Percentiles rank a stretch among this genome's conserved stretches.
Conservation (phyloP, 1,140 invertebrate species). For the Drosophila subpulchrella region DNA sequence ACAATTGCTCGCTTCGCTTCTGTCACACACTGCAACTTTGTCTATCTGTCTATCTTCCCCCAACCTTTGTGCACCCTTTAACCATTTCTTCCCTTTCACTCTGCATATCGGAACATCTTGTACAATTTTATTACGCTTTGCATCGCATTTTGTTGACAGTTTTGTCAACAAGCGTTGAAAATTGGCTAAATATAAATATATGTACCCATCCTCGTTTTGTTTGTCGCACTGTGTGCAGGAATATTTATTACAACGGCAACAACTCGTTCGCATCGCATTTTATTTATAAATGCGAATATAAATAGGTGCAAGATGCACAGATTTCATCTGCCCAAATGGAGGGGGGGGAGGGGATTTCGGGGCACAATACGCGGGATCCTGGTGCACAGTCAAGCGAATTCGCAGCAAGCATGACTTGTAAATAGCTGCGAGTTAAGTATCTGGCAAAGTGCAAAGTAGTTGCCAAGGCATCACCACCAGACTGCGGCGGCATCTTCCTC, state of each 20-base stretch:
- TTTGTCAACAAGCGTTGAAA: constrained; percentile 84
- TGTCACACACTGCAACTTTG: constrained; percentile 59
- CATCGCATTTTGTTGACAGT: constrained; percentile 83
- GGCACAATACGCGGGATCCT: constrained; percentile 16
- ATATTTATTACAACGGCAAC: constrained; percentile 82
- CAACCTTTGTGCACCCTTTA: constrained; percentile 16
- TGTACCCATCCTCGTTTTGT: constrained; percentile 56
- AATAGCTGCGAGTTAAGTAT: constrained; percentile 84
- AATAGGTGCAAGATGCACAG: constrained; percentile 76
- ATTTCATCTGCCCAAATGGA: constrained; percentile 60
- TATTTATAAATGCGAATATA: constrained; percentile 82
- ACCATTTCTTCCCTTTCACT: neutral
- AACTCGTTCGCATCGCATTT: constrained; percentile 73
- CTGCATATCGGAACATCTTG: constrained; percentile 51
- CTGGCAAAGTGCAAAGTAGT: constrained; percentile 84
- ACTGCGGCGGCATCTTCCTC: constrained; percentile 29
- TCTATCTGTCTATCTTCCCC: constrained; percentile 32
- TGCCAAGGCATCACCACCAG: constrained; percentile 64
- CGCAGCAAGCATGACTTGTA: constrained; percentile 84
- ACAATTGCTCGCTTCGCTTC: constrained; percentile 56
- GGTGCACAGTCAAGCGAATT: constrained; percentile 76
- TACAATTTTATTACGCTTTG: constrained; percentile 83
- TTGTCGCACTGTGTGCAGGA: constrained; percentile 61
- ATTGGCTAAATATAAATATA: constrained; percentile 84
- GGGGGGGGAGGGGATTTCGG: constrained; percentile 1